Conservation (phyloP, 2,113 vertebrate species). For the Notothenia rossii region DNA sequence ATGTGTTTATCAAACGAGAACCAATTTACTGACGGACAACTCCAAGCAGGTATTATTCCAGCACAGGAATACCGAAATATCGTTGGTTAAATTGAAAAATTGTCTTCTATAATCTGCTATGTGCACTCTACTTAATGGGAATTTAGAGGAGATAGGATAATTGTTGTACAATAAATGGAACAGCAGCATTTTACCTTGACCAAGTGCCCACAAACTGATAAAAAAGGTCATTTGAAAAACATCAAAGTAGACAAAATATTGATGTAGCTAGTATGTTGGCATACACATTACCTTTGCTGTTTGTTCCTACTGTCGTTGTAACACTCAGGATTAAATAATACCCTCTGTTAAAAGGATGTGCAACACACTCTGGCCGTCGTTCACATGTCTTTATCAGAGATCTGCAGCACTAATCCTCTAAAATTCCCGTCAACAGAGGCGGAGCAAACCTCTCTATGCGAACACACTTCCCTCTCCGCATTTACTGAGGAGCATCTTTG, state of each 20-base stretch:
- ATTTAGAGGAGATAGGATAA: too few species aligned
- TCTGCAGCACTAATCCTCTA: constrained; percentile 78
- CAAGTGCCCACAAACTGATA: not conserved
- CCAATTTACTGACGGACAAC: not conserved
- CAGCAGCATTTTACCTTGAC: not conserved
- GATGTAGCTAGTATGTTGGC: too few species aligned
- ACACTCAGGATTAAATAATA: not conserved
- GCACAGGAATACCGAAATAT: not conserved
- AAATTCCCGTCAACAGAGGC: constrained; percentile 74
- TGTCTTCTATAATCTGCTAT: not conserved
- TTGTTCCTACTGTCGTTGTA: too few species aligned
- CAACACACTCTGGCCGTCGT: constrained; percentile 43
- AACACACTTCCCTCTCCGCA: constrained; percentile 48
- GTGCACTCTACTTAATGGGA: not conserved
- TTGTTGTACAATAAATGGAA: too few species aligned
- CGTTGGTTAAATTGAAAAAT: not conserved
- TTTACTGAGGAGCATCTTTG: constrained; percentile 43
- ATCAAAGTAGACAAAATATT: not conserved
- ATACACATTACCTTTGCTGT: too few species aligned
- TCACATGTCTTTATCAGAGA: constrained; percentile 75
- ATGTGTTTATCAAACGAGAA: not conserved
- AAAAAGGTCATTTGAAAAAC: constrained; percentile 2
- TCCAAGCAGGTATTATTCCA: not conserved
- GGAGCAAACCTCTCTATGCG: constrained; percentile 69
- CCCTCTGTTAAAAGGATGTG: constrained; percentile 50